Evolutionary conservation across 2,797 vertebrate species (phyloP), one percentile per base, ranked within the genome.

Genomic region (Agapornis canus): DNA sequence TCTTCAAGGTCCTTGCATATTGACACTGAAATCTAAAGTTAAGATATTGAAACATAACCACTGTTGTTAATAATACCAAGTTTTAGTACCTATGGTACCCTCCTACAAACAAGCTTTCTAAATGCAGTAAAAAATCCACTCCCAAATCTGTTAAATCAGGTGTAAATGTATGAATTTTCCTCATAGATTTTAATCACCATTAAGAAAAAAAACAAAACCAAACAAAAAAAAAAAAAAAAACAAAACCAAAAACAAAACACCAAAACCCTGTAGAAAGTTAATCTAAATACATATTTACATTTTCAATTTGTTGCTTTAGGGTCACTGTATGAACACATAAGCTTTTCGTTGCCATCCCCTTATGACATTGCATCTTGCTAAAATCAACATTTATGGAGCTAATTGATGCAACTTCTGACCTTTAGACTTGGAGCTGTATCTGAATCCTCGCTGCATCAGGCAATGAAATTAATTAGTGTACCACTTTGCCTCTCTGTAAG

Each of bases 231-330:
- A 35, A 35, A 35, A 35, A 35, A 35, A 35, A 35, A 35, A 35
- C 7, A 35, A 35, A 35, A 35, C 35, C 35, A 35, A 35, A 35
- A 35, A 7, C 35, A 35, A 35, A 35, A 7, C 35, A 35, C 35
- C 35, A 35, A 35, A 35, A 35, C 35, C 35, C 89, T 92, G 73
- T 5, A 89, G 78, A 90, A 97, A 95, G 54, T 93, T 93, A 95
- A 96, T 94, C 83, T 95, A 96, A 97, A 83, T 82, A 51, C 79
- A 75, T 97, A 97, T 97, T 96, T 96, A 93, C 49, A 83, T 96
- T 95, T 96, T 94, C 60, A 52, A 25, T 94, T 96, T 97, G 63
- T 96, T 96, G 60, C 73, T 98, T 96, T 85, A 76, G 95, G 94
- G 96, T 97, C 88, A 97, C 40, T 27, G 15, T 40, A 63, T 68